These are phyloP conservation scores for Nymphicus hollandicus DNA, from an alignment of 2,113 vertebrate species.

Conservation along the genomic window DNA sequence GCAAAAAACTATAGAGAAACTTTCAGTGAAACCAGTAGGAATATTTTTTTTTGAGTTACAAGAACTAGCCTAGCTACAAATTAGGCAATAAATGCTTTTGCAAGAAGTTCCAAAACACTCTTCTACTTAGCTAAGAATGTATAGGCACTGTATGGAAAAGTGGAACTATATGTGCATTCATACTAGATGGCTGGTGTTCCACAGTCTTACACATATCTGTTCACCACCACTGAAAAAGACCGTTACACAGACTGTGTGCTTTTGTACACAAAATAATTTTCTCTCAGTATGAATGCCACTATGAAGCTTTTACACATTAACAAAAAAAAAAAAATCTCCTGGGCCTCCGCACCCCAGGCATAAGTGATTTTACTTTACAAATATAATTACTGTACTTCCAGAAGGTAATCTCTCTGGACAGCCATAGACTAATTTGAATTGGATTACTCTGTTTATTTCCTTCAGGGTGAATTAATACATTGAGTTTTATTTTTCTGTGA, in stretches of 20 bases:
- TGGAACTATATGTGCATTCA: fast-evolving
- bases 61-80: not conserved
- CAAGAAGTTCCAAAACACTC: not conserved
- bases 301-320: not conserved
- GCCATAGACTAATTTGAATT: slow-evolving; percentile 32
- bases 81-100: not conserved
- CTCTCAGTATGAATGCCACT: not conserved
- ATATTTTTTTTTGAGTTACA: not conserved
- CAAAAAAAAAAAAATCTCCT: not conserved
- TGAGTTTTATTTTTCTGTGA: slow-evolving; percentile 41
- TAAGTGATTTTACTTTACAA: slow-evolving; percentile 35
- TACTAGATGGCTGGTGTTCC: not conserved
- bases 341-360: not conserved
- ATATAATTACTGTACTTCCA: slow-evolving; percentile 56
- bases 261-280: not conserved
- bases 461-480: slow-evolving; percentile 13
- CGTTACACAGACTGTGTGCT: not conserved
- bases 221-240: not conserved
- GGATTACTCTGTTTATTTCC: slow-evolving; percentile 10
- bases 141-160: not conserved
- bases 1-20: not conserved
- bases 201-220: fast-evolving
- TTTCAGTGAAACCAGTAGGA: not conserved
- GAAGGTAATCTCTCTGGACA: slow-evolving; percentile 58
- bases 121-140: not conserved